Evolutionary conservation across 2,888 invertebrate genomes (phyloP), one percentile per base, ranked within the genome.

Genomic region (Muschampia plurimacula): DNA sequence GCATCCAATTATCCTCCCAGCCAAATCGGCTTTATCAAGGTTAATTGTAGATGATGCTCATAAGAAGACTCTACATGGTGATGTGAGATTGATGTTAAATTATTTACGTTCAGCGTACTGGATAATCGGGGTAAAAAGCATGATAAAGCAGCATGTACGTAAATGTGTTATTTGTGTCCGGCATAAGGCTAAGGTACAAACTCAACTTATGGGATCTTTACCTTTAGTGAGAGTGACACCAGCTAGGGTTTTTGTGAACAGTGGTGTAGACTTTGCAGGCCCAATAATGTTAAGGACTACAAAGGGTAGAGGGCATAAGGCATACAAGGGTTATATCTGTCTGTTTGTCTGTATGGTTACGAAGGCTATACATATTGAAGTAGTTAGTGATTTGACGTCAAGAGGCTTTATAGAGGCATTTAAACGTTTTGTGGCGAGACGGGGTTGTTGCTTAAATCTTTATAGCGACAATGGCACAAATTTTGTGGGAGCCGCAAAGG

Each of bases 181-280:
- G 41, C 70, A 74, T 9, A 77, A 65, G 22, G 80, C 79, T 10
- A 49, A 28, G 9, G 13, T 69, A 1, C 73, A 72, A 68, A 67
- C 67, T 1, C 80, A 81, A 66, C 60, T 81, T 0, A 83, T 81
- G 81, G 82, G 80, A 22, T 77, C 81, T 46, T 73, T 80, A 66
- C 82, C 81, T 10, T 41, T 46, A 10, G 70, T 32, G 8, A 60
- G 80, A 55, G 77, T 77, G 2, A 81, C 76, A 10, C 79, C 77
- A 60, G 28, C 78, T 9, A 63, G 79, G 62, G 73, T 80, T 6
- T 82, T 80, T 74, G 1, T 76, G 7, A 39, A 78, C 13, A 76
- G 77, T 46, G 79, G 79, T 44, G 76, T 81, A 0, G 80, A 82
- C 66, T 83, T 80, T 74, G 78, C 80, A n/a, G 81, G 81, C 2